Evolutionary conservation across 2,113 vertebrate species (phyloP).

Genomic region (Ancistrus triradiatus): DNA sequence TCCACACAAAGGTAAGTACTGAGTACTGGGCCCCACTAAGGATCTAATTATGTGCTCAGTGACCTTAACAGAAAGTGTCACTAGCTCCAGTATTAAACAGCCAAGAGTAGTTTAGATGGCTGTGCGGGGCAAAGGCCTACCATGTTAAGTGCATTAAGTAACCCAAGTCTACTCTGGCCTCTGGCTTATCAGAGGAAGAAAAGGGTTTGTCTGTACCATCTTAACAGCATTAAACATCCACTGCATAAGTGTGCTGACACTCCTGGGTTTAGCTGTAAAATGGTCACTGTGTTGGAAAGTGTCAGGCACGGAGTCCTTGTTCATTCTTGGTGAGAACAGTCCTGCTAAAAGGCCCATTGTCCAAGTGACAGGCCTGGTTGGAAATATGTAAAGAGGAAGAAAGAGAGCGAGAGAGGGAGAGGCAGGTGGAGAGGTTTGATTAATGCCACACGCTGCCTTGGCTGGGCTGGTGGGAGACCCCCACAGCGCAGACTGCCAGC

Average conservation of each 20-base stretch:
- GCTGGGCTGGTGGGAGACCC: conserved; percentile 49
- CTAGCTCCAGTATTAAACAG: conserved; percentile 39
- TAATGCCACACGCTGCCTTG: conserved; percentile 58
- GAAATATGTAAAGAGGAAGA: conserved; percentile 36
- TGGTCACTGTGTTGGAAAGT: conserved; percentile 25
- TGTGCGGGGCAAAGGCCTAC: conserved; percentile 33
- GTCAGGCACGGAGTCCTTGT: conserved; percentile 26
- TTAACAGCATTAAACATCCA: conserved; percentile 42
- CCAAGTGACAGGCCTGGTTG: conserved; percentile 36
- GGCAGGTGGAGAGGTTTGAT: conserved; percentile 66
- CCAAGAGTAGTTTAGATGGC: conserved; percentile 33
- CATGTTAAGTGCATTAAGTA: conserved; percentile 43
- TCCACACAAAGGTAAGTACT: conserved; percentile 20
- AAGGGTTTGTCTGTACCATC: conserved; percentile 12
- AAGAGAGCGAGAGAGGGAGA: conserved; percentile 33
- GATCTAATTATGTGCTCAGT: conserved; percentile 46
- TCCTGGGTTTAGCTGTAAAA: conserved; percentile 36
- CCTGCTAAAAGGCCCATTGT: conserved; percentile 41
- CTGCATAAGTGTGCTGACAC: conserved; percentile 26
- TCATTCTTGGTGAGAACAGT: conserved; percentile 7
- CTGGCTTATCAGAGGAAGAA: conserved; percentile 21
- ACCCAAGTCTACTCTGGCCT: conserved; percentile 34
- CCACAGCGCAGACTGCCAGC: conserved; percentile 43
- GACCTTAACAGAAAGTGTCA: conserved; percentile 43
- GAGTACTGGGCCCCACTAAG: conserved; percentile 34